Percentiles rank a stretch among this genome's conserved stretches.
phyloP scores from a whole-genome alignment of 2,113 vertebrate genomes.

The Falco punctatus region DNA sequence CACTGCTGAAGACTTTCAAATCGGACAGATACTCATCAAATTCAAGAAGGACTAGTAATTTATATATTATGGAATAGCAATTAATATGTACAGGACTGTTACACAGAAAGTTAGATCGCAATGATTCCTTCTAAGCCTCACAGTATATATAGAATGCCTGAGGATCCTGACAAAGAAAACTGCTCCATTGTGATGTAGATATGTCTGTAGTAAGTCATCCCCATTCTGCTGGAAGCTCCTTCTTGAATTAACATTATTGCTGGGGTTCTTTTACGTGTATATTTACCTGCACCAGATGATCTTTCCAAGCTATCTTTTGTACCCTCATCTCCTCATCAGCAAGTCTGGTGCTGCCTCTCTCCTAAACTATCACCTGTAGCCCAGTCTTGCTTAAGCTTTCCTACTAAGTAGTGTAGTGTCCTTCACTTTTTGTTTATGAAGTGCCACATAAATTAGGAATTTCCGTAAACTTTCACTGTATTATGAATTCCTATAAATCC shows the following conservation, averaged over 20 bases:
- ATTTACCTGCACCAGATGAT: neutral
- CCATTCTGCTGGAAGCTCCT: neutral
- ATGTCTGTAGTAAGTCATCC: neutral
- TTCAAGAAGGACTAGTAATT: neutral
- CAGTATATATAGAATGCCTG: neutral
- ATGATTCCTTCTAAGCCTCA: neutral
- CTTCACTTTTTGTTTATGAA: neutral
- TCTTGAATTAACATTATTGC: neutral
- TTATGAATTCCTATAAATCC: neutral
- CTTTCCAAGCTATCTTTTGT: neutral
- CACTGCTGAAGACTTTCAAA: neutral
- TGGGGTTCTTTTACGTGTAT: neutral
- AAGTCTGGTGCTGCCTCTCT: neutral
- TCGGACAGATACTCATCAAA: neutral
- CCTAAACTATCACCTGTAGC: neutral
- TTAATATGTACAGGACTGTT: neutral
- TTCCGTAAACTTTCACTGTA: neutral
- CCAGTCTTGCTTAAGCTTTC: neutral
- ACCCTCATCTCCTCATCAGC: neutral
- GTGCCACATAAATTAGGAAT: neutral
- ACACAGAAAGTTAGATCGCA: neutral
- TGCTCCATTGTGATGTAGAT: neutral
- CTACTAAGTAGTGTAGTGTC: neutral
- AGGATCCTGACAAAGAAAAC: neutral
- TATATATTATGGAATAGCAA: neutral